Evolutionary conservation across 2,888 invertebrate species (phyloP).

Genomic region (Ariolimax columbianus): DNA sequence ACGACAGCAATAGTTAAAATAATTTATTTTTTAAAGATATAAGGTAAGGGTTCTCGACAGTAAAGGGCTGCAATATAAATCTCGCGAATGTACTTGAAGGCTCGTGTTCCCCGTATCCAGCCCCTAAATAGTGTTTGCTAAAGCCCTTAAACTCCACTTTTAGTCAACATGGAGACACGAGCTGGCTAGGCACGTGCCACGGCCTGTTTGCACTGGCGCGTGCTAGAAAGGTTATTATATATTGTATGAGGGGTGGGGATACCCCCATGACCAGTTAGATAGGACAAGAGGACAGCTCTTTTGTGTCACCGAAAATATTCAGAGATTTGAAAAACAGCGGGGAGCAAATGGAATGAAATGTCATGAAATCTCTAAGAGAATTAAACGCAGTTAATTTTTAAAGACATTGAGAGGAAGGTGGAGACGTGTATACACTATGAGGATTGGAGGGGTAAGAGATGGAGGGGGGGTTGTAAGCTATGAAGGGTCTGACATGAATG

Average conservation of each 20-base stretch:
- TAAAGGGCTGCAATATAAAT: slow-evolving; percentile 16
- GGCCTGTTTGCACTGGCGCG: slow-evolving; percentile 33
- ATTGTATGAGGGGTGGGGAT: background rate
- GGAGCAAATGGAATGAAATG: background rate
- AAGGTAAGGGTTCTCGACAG: slow-evolving; percentile 16
- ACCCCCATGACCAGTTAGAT: background rate
- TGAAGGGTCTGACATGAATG: too few relatives aligned
- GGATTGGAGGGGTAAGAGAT: too few relatives aligned
- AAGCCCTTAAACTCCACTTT: slow-evolving; percentile 40
- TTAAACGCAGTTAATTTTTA: background rate
- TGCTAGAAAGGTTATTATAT: background rate
- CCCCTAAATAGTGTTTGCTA: slow-evolving; percentile 11
- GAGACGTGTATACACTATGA: too few relatives aligned
- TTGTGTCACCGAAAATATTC: background rate
- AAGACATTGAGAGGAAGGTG: background rate
- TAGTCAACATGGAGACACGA: slow-evolving; percentile 34
- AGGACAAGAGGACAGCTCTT: background rate
- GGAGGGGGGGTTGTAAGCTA: too few relatives aligned
- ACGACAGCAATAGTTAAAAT: slow-evolving; percentile 18
- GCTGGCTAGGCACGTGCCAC: slow-evolving; percentile 37
- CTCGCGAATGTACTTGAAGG: background rate
- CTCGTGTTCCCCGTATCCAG: background rate
- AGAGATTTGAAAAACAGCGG: background rate
- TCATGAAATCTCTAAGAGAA: too few relatives aligned
- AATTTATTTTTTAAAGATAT: slow-evolving; percentile 21